phyloP scores from a whole-genome alignment of 2,797 vertebrate genomes.

The Eleutherodactylus coqui region DNA sequence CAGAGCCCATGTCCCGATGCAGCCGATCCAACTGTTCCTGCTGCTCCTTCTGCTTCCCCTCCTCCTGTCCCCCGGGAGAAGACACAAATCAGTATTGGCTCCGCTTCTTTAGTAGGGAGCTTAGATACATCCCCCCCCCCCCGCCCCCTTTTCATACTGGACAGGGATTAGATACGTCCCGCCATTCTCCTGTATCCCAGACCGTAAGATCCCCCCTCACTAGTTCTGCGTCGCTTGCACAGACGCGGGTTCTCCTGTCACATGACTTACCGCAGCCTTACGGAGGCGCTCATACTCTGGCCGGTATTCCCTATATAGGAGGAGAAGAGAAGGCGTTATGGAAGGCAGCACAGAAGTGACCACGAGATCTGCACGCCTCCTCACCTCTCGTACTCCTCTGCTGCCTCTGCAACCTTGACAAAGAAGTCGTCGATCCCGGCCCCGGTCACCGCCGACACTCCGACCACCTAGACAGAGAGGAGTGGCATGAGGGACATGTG shows the following conservation, averaged over 20 bases:
- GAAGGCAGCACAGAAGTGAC: not conserved
- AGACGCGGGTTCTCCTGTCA: not conserved
- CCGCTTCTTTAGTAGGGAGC: too few relatives aligned
- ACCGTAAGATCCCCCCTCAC: not conserved
- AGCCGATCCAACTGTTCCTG: conserved; percentile 87
- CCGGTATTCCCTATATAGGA: conserved; percentile 85
- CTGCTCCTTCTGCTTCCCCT: conserved; percentile 82
- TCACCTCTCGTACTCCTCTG: conserved; percentile 90
- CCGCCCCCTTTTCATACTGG: too few relatives aligned
- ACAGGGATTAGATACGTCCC: not conserved
- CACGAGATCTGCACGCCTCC: not conserved
- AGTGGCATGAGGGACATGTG: not conserved
- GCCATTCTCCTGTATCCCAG: not conserved
- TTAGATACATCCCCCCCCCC: too few relatives aligned
- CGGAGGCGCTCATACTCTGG: conserved; percentile 91
- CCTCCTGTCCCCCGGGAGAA: conserved; percentile 73
- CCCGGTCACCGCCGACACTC: conserved; percentile 91
- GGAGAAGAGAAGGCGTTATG: conserved; percentile 12
- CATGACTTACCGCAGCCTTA: conserved; percentile 81
- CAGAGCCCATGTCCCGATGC: conserved; percentile 84
- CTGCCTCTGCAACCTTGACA: conserved; percentile 85
- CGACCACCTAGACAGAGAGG: conserved; percentile 83
- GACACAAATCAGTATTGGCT: not conserved
- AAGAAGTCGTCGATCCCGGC: conserved; percentile 90
- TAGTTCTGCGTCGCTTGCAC: too few relatives aligned